Conservation (phyloP, 2,888 invertebrate species). For the Aplocera efformata region DNA sequence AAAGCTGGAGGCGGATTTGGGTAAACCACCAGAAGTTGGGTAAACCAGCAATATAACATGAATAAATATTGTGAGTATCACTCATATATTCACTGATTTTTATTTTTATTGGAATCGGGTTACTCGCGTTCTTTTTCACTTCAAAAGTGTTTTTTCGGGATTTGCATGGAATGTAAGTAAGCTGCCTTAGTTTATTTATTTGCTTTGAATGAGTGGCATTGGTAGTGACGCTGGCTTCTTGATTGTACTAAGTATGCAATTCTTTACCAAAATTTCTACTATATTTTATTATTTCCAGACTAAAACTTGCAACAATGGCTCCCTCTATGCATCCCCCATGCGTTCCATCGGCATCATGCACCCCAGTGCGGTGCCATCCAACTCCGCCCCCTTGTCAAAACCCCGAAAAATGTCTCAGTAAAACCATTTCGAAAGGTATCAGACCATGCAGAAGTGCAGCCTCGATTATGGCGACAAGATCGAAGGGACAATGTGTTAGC, state of each 20-base stretch:
- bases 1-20: conserved; percentile 49
- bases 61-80: conserved; percentile 62
- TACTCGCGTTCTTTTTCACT: conserved; percentile 11
- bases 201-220: conserved; percentile 47
- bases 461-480: conserved; percentile 59
- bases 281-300: conserved; percentile 34
- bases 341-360: conserved; percentile 62
- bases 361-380: conserved; percentile 62
- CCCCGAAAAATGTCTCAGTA: conserved; percentile 60
- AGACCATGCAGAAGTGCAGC: conserved; percentile 62
- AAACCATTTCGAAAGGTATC: conserved; percentile 48
- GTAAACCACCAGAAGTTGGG: conserved; percentile 46
- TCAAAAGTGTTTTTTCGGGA: conserved; percentile 17
- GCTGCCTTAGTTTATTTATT: conserved; percentile 28
- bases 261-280: not conserved
- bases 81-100: conserved; percentile 28
- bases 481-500: conserved; percentile 45
- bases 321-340: conserved; percentile 64
- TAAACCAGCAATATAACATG: conserved; percentile 53
- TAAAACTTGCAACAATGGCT: conserved; percentile 46
- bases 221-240: conserved; percentile 49
- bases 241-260: conserved; percentile 8
- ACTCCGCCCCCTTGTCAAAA: conserved; percentile 56
- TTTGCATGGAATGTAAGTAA: conserved; percentile 31
- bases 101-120: conserved; percentile 1